phyloP scores from a whole-genome alignment of 1,140 invertebrate genomes.

The Potamilus streckersoni region DNA sequence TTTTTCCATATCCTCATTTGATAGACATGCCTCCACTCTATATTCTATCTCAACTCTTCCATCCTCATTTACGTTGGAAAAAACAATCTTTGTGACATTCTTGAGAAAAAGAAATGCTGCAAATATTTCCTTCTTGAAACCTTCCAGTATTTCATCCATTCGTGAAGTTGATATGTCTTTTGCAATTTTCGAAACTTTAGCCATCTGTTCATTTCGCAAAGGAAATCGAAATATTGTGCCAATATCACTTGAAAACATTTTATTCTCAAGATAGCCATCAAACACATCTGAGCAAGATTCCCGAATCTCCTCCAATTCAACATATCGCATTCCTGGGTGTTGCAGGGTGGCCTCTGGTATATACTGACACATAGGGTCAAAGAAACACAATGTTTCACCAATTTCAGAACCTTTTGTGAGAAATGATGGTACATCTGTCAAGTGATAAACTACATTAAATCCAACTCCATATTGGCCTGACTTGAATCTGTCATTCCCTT shows the following conservation, averaged over 20 bases:
- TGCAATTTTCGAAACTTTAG: slow-evolving; percentile 41
- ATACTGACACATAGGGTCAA: slow-evolving; percentile 60
- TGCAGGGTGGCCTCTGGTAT: slow-evolving; percentile 38
- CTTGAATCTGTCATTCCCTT: slow-evolving; percentile 10
- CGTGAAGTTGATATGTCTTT: slow-evolving; percentile 16
- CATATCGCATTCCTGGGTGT: slow-evolving; percentile 49
- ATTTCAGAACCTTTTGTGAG: slow-evolving; percentile 20
- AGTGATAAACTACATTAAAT: slow-evolving; percentile 24
- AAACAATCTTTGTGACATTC: slow-evolving; percentile 46
- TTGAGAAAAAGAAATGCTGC: slow-evolving; percentile 54
- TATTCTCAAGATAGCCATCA: slow-evolving; percentile 39
- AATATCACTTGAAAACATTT: background rate
- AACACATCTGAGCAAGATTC: slow-evolving; percentile 46
- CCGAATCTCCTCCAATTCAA: slow-evolving; percentile 28
- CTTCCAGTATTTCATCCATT: slow-evolving; percentile 36
- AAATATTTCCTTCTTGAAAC: slow-evolving; percentile 46
- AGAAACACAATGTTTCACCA: slow-evolving; percentile 52
- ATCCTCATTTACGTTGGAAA: slow-evolving; percentile 39
- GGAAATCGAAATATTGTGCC: slow-evolving; percentile 56
- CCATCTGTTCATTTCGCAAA: slow-evolving; percentile 44
- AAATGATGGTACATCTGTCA: slow-evolving; percentile 20
- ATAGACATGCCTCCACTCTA: slow-evolving; percentile 27
- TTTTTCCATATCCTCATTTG: slow-evolving; percentile 15
- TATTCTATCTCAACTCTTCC: slow-evolving; percentile 12
- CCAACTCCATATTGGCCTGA: slow-evolving; percentile 18